A percentile compares a stretch with the other conserved stretches of the same genome.
Evolutionary conservation across 2,113 vertebrate species (phyloP).

Genomic region (Periophthalmodon schlosseri): DNA sequence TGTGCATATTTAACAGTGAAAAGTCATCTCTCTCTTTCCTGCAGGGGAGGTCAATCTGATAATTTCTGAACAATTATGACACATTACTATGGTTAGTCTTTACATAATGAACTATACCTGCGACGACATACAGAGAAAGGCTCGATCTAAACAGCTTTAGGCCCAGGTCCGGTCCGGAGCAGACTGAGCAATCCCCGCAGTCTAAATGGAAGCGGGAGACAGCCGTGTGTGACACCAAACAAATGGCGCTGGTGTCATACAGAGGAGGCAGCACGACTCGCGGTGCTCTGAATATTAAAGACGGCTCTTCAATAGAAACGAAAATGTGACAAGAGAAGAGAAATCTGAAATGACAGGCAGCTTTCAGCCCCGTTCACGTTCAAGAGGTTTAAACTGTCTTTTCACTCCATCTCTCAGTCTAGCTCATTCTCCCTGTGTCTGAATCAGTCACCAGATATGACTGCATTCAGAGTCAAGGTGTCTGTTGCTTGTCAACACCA

Average conservation of each 20-base stretch:
- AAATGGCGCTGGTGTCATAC: conserved; percentile 52
- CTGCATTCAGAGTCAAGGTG: conserved; percentile 74
- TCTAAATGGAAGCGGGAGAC: conserved; percentile 58
- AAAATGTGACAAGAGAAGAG: conserved; percentile 73
- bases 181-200: conserved; percentile 45
- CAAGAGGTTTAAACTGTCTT: conserved; percentile 73
- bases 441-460: conserved; percentile 77
- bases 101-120: background rate
- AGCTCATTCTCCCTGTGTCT: conserved; percentile 63
- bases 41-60: background rate
- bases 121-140: background rate
- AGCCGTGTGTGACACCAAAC: conserved; percentile 52
- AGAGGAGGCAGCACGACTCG: conserved; percentile 47
- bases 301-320: conserved; percentile 67
- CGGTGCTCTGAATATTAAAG: conserved; percentile 66
- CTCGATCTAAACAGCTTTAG: background rate
- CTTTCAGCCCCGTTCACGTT: conserved; percentile 74
- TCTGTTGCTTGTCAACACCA: conserved; percentile 77
- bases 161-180: background rate
- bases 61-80: background rate
- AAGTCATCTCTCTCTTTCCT: background rate
- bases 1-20: background rate
- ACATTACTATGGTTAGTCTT: background rate
- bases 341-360: conserved; percentile 73
- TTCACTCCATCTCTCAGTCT: conserved; percentile 65